A percentile compares a stretch with the other conserved stretches of the same genome.
These are phyloP conservation scores for Ctenomys sociabilis DNA, from an alignment of 2,113 vertebrate species.

Conservation along the genomic window DNA sequence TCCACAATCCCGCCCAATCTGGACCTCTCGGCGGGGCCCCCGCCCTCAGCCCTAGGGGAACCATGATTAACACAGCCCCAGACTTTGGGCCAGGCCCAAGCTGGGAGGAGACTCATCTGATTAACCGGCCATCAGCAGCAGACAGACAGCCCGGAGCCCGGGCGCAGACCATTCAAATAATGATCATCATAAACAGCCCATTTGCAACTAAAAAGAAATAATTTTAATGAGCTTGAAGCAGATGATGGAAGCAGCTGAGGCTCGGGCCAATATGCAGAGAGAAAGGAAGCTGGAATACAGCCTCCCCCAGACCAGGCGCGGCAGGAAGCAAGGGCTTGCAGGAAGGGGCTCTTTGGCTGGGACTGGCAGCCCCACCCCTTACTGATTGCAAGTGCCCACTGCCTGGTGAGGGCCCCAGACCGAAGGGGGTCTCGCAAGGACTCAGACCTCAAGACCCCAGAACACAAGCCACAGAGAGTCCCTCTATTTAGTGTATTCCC, in stretches of 20 bases:
- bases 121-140: slow-evolving; percentile 80
- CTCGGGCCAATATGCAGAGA: slow-evolving; percentile 52
- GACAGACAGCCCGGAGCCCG: slow-evolving; percentile 82
- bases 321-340: not conserved
- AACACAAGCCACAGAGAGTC: not conserved
- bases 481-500: no score
- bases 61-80: slow-evolving; percentile 59
- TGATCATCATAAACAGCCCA: slow-evolving; percentile 79
- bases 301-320: not conserved
- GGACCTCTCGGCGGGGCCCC: not conserved
- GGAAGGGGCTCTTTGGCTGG: not conserved
- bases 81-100: slow-evolving; percentile 63
- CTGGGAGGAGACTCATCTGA: slow-evolving; percentile 71
- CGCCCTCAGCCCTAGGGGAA: slow-evolving; percentile 8
- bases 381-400: not conserved
- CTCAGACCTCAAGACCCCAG: not conserved
- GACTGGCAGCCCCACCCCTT: not conserved
- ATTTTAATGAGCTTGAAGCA: slow-evolving; percentile 82
- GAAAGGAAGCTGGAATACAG: slow-evolving; percentile 29
- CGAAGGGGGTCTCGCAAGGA: not conserved
- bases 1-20: not conserved
- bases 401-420: not conserved
- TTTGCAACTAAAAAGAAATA: slow-evolving; percentile 82
- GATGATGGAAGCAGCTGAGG: slow-evolving; percentile 81
- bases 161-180: slow-evolving; percentile 76